Evolutionary conservation across 2,113 vertebrate genomes (phyloP).

Genomic region (Etheostoma spectabile): DNA sequence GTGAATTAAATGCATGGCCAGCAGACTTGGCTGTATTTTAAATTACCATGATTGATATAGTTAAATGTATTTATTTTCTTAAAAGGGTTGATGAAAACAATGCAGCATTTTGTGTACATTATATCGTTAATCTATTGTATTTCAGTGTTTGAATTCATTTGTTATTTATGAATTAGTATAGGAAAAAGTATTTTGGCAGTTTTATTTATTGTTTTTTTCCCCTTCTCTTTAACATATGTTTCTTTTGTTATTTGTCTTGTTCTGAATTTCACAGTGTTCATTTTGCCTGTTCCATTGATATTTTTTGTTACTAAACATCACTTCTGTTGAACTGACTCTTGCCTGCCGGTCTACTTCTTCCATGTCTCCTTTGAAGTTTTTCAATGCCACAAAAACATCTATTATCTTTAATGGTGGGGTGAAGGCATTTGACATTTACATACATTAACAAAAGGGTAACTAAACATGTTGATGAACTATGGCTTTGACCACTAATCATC

Average conservation of each 20-base stretch:
- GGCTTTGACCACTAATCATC: too few species aligned
- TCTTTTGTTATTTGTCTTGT: not conserved
- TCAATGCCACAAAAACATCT: not conserved
- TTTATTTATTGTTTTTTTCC: not conserved
- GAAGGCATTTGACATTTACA: not conserved
- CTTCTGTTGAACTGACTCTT: not conserved
- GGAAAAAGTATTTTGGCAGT: not conserved
- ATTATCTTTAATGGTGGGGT: not conserved
- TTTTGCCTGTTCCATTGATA: not conserved
- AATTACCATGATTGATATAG: constrained; percentile 1
- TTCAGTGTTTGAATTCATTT: not conserved
- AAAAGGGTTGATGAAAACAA: not conserved
- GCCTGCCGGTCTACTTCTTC: not conserved
- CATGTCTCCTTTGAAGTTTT: not conserved
- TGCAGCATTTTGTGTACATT: not conserved
- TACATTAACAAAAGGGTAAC: not conserved
- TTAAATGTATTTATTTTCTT: not conserved
- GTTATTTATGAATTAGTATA: not conserved
- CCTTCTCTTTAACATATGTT: not conserved
- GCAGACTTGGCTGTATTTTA: not conserved
- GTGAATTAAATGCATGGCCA: not conserved
- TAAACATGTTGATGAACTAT: not conserved
- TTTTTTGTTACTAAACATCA: not conserved
- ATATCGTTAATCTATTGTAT: not conserved
- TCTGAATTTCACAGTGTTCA: not conserved